phyloP scores from a whole-genome alignment of 2,888 invertebrate genomes.

The Achlya flavicornis region DNA sequence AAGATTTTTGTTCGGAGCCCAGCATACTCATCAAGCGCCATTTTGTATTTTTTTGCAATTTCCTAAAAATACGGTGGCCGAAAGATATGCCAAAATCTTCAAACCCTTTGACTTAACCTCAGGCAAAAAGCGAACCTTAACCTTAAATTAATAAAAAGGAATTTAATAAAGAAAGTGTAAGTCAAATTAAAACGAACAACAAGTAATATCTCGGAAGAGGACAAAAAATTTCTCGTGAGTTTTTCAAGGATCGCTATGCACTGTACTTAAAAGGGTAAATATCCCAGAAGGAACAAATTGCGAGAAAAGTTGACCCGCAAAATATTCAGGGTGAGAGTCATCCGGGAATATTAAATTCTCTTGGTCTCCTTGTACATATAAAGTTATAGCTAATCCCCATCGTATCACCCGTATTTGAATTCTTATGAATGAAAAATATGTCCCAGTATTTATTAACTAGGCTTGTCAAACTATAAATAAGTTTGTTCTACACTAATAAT shows the following conservation, averaged over 20 bases:
- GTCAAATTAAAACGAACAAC: background rate
- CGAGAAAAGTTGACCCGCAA: constrained; percentile 37
- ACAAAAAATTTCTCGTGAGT: constrained; percentile 17
- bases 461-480: background rate
- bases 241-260: constrained; percentile 13
- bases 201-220: background rate
- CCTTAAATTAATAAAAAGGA: constrained; percentile 1
- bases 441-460: background rate
- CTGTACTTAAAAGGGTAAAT: constrained; percentile 26
- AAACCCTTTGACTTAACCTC: too few species aligned
- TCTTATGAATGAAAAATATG: background rate
- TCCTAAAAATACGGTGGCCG: too few species aligned
- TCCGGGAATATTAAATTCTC: constrained; percentile 51
- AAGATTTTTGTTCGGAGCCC: too few species aligned
- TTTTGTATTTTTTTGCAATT: too few species aligned
- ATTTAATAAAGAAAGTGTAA: constrained; percentile 7
- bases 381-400: background rate
- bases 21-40: too few species aligned
- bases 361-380: background rate
- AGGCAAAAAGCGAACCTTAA: background rate
- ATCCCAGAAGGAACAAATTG: constrained; percentile 38
- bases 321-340: constrained; percentile 44
- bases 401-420: background rate
- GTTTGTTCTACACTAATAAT: too few species aligned
- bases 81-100: too few species aligned